These are phyloP conservation scores for Cinclus cinclus DNA, from an alignment of 2,113 vertebrate species.

Conservation along the genomic window DNA sequence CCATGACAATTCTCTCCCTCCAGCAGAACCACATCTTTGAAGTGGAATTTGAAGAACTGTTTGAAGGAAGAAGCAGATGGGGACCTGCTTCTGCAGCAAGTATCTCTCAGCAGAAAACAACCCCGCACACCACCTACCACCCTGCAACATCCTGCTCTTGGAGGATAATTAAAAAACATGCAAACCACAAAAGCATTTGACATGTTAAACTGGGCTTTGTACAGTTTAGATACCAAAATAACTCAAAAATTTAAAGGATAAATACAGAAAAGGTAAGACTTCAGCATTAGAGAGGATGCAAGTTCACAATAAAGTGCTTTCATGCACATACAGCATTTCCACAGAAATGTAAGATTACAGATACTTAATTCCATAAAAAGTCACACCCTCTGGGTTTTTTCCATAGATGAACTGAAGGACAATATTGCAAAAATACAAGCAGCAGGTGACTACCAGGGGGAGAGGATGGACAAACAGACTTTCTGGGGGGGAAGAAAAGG, in stretches of 20 bases:
- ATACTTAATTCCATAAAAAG: background rate
- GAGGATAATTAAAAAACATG: background rate
- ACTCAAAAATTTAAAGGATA: background rate
- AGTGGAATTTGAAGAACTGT: background rate
- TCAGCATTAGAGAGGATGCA: background rate
- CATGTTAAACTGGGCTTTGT: accelerated
- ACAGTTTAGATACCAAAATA: background rate
- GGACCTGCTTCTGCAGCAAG: background rate
- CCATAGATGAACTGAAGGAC: background rate
- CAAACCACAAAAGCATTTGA: background rate
- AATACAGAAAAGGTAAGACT: background rate
- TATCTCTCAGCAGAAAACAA: background rate
- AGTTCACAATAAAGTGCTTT: background rate
- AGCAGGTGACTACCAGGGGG: background rate
- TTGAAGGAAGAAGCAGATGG: background rate
- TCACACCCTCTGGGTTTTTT: background rate
- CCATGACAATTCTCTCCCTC: background rate
- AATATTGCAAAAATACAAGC: background rate
- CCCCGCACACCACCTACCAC: background rate
- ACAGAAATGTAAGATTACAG: background rate
- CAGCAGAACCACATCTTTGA: background rate
- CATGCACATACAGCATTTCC: background rate
- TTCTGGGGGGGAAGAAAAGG: accelerated
- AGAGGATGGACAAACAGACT: background rate
- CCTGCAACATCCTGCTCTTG: background rate